These are phyloP conservation scores for Latheticus oryzae DNA, from an alignment of 2,888 invertebrate species.

Conservation along the genomic window DNA sequence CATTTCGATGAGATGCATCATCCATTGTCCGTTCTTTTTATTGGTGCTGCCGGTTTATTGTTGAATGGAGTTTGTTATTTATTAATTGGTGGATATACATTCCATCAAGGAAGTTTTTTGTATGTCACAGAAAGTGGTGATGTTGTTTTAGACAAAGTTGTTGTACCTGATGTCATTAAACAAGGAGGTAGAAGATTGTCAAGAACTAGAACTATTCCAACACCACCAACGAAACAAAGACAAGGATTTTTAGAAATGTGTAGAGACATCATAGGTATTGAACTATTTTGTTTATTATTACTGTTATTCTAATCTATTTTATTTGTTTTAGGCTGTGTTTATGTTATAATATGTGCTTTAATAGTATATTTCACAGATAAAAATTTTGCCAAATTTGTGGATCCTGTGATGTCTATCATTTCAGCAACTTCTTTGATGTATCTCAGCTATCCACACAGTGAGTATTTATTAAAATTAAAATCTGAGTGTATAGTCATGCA, in stretches of 20 bases:
- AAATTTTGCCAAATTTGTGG: slow-evolving; percentile 76
- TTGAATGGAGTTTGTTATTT: slow-evolving; percentile 83
- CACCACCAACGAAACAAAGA: slow-evolving; percentile 63
- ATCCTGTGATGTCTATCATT: slow-evolving; percentile 81
- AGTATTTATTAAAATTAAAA: too few relatives aligned
- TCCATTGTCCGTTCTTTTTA: slow-evolving; percentile 78
- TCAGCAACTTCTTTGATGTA: slow-evolving; percentile 78
- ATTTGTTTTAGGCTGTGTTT: slow-evolving; percentile 72
- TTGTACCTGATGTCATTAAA: slow-evolving; percentile 61
- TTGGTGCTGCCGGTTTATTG: slow-evolving; percentile 78
- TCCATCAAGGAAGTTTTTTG: slow-evolving; percentile 78
- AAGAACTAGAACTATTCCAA: slow-evolving; percentile 59
- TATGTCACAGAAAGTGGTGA: slow-evolving; percentile 73
- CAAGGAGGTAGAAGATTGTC: slow-evolving; percentile 67
- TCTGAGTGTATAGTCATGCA: too few relatives aligned
- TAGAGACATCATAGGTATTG: slow-evolving; percentile 71
- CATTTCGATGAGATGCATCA: slow-evolving; percentile 80
- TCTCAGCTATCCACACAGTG: slow-evolving; percentile 85
- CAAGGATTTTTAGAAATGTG: slow-evolving; percentile 73
- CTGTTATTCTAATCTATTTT: slow-evolving; percentile 13
- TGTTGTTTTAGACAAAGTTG: slow-evolving; percentile 72
- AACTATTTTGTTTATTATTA: not conserved
- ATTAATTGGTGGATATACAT: slow-evolving; percentile 84
- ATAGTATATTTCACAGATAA: slow-evolving; percentile 71
- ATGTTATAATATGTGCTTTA: slow-evolving; percentile 77